These are phyloP conservation scores for Eucriotettix oculatus DNA, from an alignment of 2,888 invertebrate species.

Conservation along the genomic window DNA sequence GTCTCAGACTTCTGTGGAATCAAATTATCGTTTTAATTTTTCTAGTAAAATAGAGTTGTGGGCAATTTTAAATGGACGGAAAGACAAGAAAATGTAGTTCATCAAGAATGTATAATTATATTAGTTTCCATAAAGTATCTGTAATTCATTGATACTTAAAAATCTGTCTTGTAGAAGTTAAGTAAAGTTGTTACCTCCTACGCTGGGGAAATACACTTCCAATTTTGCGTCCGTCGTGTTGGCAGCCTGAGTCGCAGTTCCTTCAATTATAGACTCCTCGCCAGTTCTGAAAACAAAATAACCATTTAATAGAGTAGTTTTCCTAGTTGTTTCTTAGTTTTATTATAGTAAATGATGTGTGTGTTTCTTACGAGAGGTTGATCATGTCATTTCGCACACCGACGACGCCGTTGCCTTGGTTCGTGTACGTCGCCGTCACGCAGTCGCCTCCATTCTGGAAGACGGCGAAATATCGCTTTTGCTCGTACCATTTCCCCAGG, in stretches of 20 bases:
- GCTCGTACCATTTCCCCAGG: conserved; percentile 19
- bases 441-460: conserved; percentile 18
- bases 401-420: conserved; percentile 13
- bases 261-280: conserved; percentile 34
- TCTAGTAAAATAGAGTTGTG: too few species aligned
- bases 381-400: conserved; percentile 14
- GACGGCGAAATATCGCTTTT: conserved; percentile 17
- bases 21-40: too few species aligned
- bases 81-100: too few species aligned
- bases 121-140: too few species aligned
- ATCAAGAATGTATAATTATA: too few species aligned
- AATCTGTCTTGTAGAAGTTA: too few species aligned
- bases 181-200: background rate
- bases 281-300: conserved; percentile 31
- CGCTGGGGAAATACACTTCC: conserved; percentile 39
- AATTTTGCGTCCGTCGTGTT: conserved; percentile 39
- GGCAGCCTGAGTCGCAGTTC: conserved; percentile 34
- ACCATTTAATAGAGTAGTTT: too few species aligned
- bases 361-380: conserved; percentile 11
- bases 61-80: too few species aligned
- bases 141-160: too few species aligned
- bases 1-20: too few species aligned
- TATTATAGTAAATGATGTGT: background rate
- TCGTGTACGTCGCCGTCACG: conserved; percentile 16
- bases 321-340: too few species aligned